Percentiles rank a stretch among this genome's conserved stretches.
These are phyloP conservation scores for Nansenia antarctica DNA, from an alignment of 2,113 vertebrate species.

Conservation along the genomic window DNA sequence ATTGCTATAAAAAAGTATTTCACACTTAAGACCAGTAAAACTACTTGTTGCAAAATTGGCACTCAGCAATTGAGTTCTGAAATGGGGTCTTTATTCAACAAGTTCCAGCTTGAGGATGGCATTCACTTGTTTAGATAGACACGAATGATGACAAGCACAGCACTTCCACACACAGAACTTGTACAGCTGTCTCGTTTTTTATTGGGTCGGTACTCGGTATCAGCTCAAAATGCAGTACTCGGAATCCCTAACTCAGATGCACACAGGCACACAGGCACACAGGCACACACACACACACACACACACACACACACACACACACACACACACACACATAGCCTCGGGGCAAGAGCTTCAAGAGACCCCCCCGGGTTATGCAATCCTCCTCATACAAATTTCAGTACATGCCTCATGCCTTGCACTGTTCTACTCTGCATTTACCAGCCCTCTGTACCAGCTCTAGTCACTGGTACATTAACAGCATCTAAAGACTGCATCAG, in stretches of 20 bases:
- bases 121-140: too few relatives aligned
- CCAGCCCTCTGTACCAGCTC: neutral
- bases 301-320: too few relatives aligned
- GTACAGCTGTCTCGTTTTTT: too few relatives aligned
- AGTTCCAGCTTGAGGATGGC: too few relatives aligned
- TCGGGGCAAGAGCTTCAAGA: neutral
- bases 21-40: too few relatives aligned
- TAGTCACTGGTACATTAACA: neutral
- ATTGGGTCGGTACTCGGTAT: too few relatives aligned
- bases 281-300: constrained; percentile 8
- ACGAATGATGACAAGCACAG: too few relatives aligned
- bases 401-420: neutral
- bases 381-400: constrained; percentile 5
- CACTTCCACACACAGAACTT: too few relatives aligned
- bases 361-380: neutral
- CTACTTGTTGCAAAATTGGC: too few relatives aligned
- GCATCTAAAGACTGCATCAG: neutral
- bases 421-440: neutral
- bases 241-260: neutral
- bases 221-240: neutral
- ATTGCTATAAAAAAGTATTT: too few relatives aligned
- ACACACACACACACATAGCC: constrained; percentile 15
- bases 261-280: constrained; percentile 1
- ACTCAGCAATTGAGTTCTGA: too few relatives aligned
- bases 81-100: too few relatives aligned